Evolutionary conservation across 2,888 invertebrate genomes (phyloP), one percentile per base, ranked within the genome.

Genomic region (Drosophila demipolita): DNA sequence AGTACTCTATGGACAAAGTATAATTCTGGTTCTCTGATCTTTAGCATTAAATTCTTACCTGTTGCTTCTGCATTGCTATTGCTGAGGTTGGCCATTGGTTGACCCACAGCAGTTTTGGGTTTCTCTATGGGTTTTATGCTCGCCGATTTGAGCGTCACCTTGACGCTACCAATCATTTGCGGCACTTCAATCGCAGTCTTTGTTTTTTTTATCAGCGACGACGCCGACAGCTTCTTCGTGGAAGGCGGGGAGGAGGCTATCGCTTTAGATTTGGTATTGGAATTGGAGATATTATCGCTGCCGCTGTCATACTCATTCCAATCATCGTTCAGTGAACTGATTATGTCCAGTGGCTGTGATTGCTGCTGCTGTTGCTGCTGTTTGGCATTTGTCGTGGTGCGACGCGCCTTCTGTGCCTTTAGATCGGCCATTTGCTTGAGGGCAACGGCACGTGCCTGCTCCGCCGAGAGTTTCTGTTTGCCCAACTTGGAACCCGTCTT

Each of bases 221-320:
- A 26, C 0, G 52, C 26, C 7, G 53, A n/a, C 35, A 54, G 32
- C 42, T 74, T 82, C 17, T 73, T 80, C 11, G 42, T 33, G 20
- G 60, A 64, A 40, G 71, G 20, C 32, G 57, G 7, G 12, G 55
- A 55, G 12, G 55, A 55, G 12, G 57, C 12, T 38, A n/a, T 49
- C 1, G 52, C 17, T 20, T 64, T 57, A 1, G 68, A 38, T 35
- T 48, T 62, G 26, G 68, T 33, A 15, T 57, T 66, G 29, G 73
- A 40, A 15, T 57, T 67, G 9, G 69, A 29, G 1, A 33, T 53
- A n/a, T 60, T 64, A n/a, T 72, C 59, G 42, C 66, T 62, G 55
- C 65, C 79, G 5, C 78, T 87, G n/a, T 92, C 93, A 38, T 90
- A 91, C 40, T 93, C 93, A 71, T 91, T 92, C 93, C 93, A 93